These are phyloP conservation scores for Sinohyriopsis cumingii DNA, from an alignment of 2,888 invertebrate species.

Conservation along the genomic window DNA sequence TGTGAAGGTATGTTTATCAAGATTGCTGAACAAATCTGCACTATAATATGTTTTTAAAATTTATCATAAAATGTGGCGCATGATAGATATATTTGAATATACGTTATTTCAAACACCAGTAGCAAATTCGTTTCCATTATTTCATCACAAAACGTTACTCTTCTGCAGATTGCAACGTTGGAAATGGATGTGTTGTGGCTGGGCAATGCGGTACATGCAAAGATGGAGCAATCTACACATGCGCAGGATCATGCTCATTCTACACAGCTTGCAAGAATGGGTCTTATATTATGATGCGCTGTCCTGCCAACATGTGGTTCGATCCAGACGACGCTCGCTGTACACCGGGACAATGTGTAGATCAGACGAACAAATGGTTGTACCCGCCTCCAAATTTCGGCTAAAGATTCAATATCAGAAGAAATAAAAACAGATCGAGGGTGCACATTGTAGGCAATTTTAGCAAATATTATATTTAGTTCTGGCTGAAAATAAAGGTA, in stretches of 20 bases:
- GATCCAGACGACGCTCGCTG: constrained; percentile 24
- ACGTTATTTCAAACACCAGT: too few species aligned
- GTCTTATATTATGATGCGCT: constrained; percentile 19
- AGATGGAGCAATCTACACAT: constrained; percentile 30
- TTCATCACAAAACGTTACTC: background rate
- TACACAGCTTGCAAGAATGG: constrained; percentile 41
- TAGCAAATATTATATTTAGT: too few species aligned
- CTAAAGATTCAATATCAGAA: too few species aligned
- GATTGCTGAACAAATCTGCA: too few species aligned
- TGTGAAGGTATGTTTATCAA: too few species aligned
- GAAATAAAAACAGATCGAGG: too few species aligned
- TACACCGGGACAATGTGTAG: constrained; percentile 25
- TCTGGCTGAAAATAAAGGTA: too few species aligned
- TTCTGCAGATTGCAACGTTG: constrained; percentile 43
- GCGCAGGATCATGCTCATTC: constrained; percentile 35
- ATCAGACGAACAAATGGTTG: constrained; percentile 22
- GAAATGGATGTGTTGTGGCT: constrained; percentile 37
- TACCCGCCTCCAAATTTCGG: background rate
- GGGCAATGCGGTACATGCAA: constrained; percentile 28
- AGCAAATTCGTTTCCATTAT: background rate
- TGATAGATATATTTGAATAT: too few species aligned
- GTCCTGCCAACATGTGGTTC: constrained; percentile 31
- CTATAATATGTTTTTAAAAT: too few species aligned
- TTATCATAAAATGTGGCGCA: too few species aligned
- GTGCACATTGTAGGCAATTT: too few species aligned